Evolutionary conservation across 2,888 invertebrate species (phyloP), one percentile per base, ranked within the genome.

Genomic region (Encarsia formosa): DNA sequence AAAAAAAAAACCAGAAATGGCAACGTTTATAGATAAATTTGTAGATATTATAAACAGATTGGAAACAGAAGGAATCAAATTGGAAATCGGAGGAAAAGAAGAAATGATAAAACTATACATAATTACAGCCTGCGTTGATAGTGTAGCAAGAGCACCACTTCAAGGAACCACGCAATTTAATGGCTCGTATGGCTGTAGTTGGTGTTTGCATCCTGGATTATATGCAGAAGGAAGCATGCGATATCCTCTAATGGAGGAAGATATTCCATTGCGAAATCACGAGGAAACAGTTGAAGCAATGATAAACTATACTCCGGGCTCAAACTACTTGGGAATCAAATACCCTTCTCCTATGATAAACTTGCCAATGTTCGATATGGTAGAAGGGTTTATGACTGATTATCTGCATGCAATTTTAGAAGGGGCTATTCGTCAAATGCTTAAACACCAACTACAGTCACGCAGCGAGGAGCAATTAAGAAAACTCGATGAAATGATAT

Each of bases 61-160:
- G 3, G 22, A 34, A 4, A 4, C 5, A 13, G 19, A 22, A 4
- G 44, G 44, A 4, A 39, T 47, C 11, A 2, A 8, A 2, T 39
- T 38, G 13, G 22, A 5, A n/a, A 39, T 47, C 3, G 29, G 39
- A 20, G n/a, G 20, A 20, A n/a, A 39, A 29, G 22, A 29, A 29
- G 5, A 19, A 4, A 19, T 4, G 3, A 39, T 47, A 8, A 38
- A 38, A 16, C 3, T 31, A 6, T 47, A 16, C 22, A 2, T n/a
- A 13, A 5, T 47, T 4, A 8, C 11, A 19, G 29, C 29, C 1
- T 31, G 29, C 22, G 38, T 29, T 4, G 47, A 47, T 24, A 18
- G 29, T 15, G 19, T 39, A 1, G 47, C 47, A 16, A 20, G 47
- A 16, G 39, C 47, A n/a, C 47, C 38, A 15, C 29, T 38, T 19